Conservation (phyloP, 2,888 invertebrate genomes). For the Drosophila gaucha region DNA sequence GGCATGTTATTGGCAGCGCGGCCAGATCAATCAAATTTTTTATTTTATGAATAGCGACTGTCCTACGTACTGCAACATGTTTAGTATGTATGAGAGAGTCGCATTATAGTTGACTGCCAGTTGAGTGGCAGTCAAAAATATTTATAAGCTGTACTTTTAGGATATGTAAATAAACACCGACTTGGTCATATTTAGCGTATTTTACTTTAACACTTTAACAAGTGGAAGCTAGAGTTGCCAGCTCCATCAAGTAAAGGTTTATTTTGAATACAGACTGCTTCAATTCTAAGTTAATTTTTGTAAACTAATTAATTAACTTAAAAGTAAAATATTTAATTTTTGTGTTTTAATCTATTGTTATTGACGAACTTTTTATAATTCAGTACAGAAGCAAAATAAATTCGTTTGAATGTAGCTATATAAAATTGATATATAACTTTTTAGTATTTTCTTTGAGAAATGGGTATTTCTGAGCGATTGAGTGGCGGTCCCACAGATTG, state of each 20-base stretch:
- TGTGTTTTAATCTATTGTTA: not conserved
- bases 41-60: not conserved
- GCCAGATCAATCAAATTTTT: not conserved
- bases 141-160: too few relatives aligned
- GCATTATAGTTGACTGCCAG: not conserved
- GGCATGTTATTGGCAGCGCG: not conserved
- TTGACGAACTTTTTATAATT: not conserved
- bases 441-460: constrained; percentile 1
- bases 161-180: not conserved
- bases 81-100: too few relatives aligned
- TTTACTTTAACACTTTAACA: too few relatives aligned
- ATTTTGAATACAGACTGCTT: too few relatives aligned
- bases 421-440: constrained; percentile 8
- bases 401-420: too few relatives aligned
- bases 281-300: too few relatives aligned
- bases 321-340: too few relatives aligned
- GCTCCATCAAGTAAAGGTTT: too few relatives aligned
- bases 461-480: constrained; percentile 22
- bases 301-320: too few relatives aligned
- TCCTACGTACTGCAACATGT: too few relatives aligned
- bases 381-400: not conserved
- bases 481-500: constrained; percentile 42
- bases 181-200: not conserved
- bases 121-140: not conserved
- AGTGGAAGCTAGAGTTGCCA: too few relatives aligned